phyloP scores from a whole-genome alignment of 1,140 invertebrate species.

The Ridgeia piscesae region DNA sequence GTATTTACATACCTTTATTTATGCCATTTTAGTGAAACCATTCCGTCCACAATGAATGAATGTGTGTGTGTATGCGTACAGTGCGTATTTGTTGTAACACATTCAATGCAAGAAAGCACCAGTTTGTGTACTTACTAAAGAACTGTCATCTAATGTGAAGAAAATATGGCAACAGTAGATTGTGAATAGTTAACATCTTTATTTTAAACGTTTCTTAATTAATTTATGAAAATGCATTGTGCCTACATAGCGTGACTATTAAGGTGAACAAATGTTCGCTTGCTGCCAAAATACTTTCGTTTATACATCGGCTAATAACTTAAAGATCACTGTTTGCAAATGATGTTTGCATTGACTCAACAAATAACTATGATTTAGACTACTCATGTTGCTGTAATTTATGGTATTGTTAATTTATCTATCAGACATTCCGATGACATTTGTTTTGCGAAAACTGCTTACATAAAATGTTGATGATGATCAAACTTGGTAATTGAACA shows the following conservation, averaged over 20 bases:
- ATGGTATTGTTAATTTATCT: neutral
- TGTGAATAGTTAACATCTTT: no score
- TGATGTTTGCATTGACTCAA: neutral
- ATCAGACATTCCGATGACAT: neutral
- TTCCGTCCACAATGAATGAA: neutral
- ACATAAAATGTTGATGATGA: no score
- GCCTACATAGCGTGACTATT: neutral
- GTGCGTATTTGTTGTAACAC: neutral
- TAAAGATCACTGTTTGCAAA: neutral
- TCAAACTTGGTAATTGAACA: neutral
- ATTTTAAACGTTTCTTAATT: no score
- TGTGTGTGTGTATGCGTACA: neutral
- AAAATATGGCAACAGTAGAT: neutral
- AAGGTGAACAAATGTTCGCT: neutral
- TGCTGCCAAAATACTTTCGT: neutral
- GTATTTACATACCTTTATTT: neutral
- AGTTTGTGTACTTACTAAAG: neutral
- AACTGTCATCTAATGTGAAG: neutral
- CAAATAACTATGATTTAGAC: neutral
- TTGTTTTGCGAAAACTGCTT: neutral
- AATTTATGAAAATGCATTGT: neutral
- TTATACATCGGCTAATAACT: neutral
- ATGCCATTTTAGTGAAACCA: neutral
- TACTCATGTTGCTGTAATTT: neutral
- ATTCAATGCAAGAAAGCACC: conserved; percentile 1